phyloP scores from a whole-genome alignment of 2,888 invertebrate species.

The Lordiphosa andalusiaca region DNA sequence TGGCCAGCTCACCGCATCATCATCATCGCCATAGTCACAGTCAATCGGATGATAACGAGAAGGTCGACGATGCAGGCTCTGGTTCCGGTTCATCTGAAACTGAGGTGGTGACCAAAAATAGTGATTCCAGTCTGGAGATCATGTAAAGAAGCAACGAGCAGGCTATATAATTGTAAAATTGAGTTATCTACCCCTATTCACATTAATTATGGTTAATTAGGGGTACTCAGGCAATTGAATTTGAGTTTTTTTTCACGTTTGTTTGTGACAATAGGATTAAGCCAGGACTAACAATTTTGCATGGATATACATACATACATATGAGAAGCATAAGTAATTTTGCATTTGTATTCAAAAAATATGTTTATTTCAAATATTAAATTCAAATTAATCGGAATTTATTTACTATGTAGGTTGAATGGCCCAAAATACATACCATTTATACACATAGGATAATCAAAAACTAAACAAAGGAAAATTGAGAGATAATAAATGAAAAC shows the following conservation, averaged over 20 bases:
- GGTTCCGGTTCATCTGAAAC: slow-evolving; percentile 87
- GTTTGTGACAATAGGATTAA: too few species aligned
- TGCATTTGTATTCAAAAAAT: too few species aligned
- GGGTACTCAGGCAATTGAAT: background rate
- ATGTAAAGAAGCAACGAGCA: slow-evolving; percentile 81
- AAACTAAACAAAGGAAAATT: too few species aligned
- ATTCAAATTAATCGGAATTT: too few species aligned
- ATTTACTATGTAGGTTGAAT: too few species aligned
- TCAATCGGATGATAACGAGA: slow-evolving; percentile 80
- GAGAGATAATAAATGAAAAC: too few species aligned
- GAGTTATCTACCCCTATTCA: slow-evolving; percentile 11
- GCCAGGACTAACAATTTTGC: too few species aligned
- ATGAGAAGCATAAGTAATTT: too few species aligned
- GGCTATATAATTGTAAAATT: slow-evolving; percentile 20
- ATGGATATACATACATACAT: too few species aligned
- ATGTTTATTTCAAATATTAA: too few species aligned
- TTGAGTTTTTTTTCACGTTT: slow-evolving; percentile 13
- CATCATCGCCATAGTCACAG: slow-evolving; percentile 72
- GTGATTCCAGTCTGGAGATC: slow-evolving; percentile 88
- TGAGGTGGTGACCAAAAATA: slow-evolving; percentile 87
- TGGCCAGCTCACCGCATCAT: slow-evolving; percentile 79
- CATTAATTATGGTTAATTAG: slow-evolving; percentile 8
- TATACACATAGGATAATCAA: too few species aligned
- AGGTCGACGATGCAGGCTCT: slow-evolving; percentile 83
- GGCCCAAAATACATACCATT: too few species aligned